Evolutionary conservation across 2,888 invertebrate species (phyloP).

Genomic region (Pegoplata infirma): DNA sequence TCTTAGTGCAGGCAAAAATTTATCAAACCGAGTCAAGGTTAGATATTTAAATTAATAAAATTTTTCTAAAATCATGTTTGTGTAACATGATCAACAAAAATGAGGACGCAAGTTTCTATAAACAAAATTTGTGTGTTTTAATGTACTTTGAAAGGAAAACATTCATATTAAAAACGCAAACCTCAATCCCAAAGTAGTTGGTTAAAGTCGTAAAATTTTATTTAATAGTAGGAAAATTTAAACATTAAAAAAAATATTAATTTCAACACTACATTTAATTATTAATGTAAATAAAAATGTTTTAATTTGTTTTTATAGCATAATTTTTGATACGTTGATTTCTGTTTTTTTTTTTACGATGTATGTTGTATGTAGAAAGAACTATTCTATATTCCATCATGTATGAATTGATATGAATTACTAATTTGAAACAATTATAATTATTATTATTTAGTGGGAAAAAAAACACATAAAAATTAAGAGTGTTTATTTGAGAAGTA

Average conservation of each 20-base stretch:
- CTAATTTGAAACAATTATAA: background rate
- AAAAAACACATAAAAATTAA: background rate
- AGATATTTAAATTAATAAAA: background rate
- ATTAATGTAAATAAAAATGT: background rate
- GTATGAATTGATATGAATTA: background rate
- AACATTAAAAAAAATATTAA: background rate
- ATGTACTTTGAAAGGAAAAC: background rate
- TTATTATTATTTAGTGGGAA: background rate
- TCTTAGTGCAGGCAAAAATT: too few species aligned
- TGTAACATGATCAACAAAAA: background rate
- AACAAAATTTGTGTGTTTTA: too few species aligned
- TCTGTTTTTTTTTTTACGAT: background rate
- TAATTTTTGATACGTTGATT: background rate
- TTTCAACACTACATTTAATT: background rate
- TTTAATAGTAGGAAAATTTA: slow-evolving; percentile 44
- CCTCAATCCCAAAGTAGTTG: background rate
- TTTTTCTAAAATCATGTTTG: background rate
- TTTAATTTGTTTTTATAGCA: background rate
- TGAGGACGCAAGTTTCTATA: background rate
- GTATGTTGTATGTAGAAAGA: too few species aligned
- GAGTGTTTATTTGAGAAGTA: background rate
- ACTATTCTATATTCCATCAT: too few species aligned
- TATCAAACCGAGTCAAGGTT: too few species aligned
- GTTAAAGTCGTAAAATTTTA: slow-evolving; percentile 57
- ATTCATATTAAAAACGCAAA: background rate